Base-by-base conservation (phyloP, 37 sponge, comb jelly and placozoan genomes). In the Mnemiopsis leidyi region DNA sequence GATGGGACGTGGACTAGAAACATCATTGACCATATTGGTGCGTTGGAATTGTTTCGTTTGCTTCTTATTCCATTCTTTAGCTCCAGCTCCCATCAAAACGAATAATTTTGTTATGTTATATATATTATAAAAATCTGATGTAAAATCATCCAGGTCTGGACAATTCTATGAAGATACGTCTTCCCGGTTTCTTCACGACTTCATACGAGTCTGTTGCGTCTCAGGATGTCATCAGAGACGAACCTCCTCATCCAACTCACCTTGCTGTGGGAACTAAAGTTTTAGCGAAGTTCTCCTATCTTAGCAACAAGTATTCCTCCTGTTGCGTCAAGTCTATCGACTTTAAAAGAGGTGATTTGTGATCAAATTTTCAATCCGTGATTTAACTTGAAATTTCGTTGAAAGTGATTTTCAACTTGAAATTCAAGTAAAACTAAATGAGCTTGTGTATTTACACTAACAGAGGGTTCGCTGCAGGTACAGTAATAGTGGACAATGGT, bases 11-110 rank as follows among this genome's bases (percentile, higher is more conserved):
- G 82, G 82, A 23, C 37, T 33, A 32, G 23, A 29, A 79, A 79
- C 82, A 79, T 79, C 33, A 79, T 79, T 33, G 82, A 79, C 21
- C 82, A 33, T 23, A 79, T 79, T 29, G 82, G 82, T 79, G 23
- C 21, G 82, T 79, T 5, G 31, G 7, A 24, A n/a, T n/a, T n/a
- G n/a, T n/a, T n/a, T n/a, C n/a, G n/a, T n/a, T n/a, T n/a, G n/a
- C n/a, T n/a, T n/a, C n/a, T n/a, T n/a, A n/a, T n/a, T n/a, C n/a
- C n/a, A n/a, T n/a, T n/a, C n/a, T n/a, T n/a, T n/a, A n/a, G n/a
- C n/a, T n/a, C n/a, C n/a, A n/a, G n/a, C n/a, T n/a, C n/a, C n/a
- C n/a, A n/a, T n/a, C n/a, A n/a, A n/a, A n/a, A n/a, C n/a, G n/a
- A n/a, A n/a, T n/a, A n/a, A n/a, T n/a, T n/a, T n/a, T n/a, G n/a